A percentile compares a stretch with the other conserved stretches of the same genome.
These are phyloP conservation scores for Lamellibrachia luymesi DNA, from an alignment of 1,140 invertebrate genomes.

Conservation along the genomic window DNA sequence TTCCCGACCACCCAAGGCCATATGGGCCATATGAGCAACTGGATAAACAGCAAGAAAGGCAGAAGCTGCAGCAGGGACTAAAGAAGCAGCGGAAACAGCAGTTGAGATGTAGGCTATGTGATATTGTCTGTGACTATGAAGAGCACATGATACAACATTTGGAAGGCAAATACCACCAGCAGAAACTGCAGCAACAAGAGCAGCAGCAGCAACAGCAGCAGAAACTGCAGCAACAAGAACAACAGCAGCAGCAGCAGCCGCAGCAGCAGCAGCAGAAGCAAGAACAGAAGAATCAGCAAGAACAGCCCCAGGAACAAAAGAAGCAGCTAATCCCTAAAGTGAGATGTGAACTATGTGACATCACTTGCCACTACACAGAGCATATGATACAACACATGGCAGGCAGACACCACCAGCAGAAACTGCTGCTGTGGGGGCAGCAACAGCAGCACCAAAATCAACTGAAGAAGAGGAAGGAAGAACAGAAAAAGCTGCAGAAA, in stretches of 20 bases:
- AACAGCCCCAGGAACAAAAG: not conserved
- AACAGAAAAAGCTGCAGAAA: not conserved
- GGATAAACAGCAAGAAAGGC: not conserved
- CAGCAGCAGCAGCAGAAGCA: not conserved
- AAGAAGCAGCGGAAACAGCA: not conserved
- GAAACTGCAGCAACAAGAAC: too few species aligned
- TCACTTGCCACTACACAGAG: not conserved
- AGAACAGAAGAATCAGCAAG: not conserved
- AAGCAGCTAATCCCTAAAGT: not conserved
- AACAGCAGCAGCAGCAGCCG: not conserved
- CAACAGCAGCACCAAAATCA: not conserved
- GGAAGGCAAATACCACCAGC: not conserved
- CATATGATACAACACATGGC: not conserved
- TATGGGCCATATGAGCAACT: not conserved
- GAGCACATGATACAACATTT: not conserved
- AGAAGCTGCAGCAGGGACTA: not conserved
- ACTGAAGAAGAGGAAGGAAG: not conserved
- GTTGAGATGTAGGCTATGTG: not conserved
- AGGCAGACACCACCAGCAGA: not conserved
- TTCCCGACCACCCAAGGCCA: constrained; percentile 56
- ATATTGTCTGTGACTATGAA: not conserved
- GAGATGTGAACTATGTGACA: not conserved
- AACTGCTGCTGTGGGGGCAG: not conserved
- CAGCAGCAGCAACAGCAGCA: not conserved
- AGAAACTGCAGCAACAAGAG: not conserved